phyloP scores from a whole-genome alignment of 2,113 vertebrate species.

The Gambusia holbrooki region DNA sequence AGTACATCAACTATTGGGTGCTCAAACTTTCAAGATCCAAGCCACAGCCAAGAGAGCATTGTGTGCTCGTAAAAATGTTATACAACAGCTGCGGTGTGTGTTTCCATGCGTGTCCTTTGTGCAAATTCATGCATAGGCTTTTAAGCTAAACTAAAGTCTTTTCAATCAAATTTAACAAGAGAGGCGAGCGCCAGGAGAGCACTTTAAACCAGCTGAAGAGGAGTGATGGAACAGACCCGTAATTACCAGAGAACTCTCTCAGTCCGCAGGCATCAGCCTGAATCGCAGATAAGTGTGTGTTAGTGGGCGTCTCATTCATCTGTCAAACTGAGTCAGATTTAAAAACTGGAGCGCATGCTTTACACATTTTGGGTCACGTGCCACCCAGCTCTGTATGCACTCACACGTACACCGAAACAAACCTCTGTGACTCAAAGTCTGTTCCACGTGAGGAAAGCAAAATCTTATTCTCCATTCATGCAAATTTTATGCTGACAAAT shows the following conservation, averaged over 20 bases:
- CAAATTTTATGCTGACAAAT: not conserved
- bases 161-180: conserved; percentile 70
- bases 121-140: conserved; percentile 13
- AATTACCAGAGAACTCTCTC: conserved; percentile 62
- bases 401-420: conserved; percentile 4
- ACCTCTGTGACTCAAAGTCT: conserved; percentile 3
- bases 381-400: conserved; percentile 13
- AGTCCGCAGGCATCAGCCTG: conserved; percentile 40
- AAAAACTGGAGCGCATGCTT: conserved; percentile 5
- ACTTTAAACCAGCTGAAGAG: conserved; percentile 64
- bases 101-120: conserved; percentile 38
- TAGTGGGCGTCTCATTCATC: conserved; percentile 31
- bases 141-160: conserved; percentile 46
- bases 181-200: conserved; percentile 62
- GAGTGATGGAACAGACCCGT: conserved; percentile 64
- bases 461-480: not conserved
- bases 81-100: conserved; percentile 54
- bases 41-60: conserved; percentile 58
- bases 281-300: conserved; percentile 27
- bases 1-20: conserved; percentile 59
- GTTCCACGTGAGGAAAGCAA: not conserved
- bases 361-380: conserved; percentile 42
- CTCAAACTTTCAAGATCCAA: conserved; percentile 57
- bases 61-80: conserved; percentile 58
- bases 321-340: conserved; percentile 27